Conservation (phyloP, 2,888 invertebrate genomes). For the Congeria kusceri region DNA sequence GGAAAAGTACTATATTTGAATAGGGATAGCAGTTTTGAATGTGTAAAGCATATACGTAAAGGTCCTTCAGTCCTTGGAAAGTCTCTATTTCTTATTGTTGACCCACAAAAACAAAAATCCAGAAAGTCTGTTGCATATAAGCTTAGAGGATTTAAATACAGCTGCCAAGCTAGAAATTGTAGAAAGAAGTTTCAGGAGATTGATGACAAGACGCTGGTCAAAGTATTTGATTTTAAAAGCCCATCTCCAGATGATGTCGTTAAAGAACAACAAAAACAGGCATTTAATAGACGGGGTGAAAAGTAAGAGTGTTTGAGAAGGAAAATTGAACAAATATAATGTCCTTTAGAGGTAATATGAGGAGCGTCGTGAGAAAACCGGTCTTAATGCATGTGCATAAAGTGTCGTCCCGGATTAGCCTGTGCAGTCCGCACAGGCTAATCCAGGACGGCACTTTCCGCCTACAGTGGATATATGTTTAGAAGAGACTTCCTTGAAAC, state of each 20-base stretch:
- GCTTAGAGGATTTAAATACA: constrained; percentile 62
- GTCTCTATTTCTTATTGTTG: constrained; percentile 27
- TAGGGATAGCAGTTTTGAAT: constrained; percentile 7
- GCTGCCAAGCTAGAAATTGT: constrained; percentile 56
- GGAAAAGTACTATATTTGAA: too few relatives aligned
- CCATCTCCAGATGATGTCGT: constrained; percentile 89
- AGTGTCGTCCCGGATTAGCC: too few relatives aligned
- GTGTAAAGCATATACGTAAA: constrained; percentile 17
- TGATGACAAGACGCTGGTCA: constrained; percentile 46
- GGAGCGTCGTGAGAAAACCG: too few relatives aligned
- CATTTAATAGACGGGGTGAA: constrained; percentile 73
- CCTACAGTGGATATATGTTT: too few relatives aligned
- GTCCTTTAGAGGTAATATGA: too few relatives aligned
- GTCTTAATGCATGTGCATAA: too few relatives aligned
- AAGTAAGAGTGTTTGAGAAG: too few relatives aligned
- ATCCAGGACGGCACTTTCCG: too few relatives aligned
- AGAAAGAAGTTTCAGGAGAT: constrained; percentile 8
- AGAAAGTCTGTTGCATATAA: constrained; percentile 26
- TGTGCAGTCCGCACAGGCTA: too few relatives aligned
- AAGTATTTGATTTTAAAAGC: constrained; percentile 87
- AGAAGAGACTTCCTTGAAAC: too few relatives aligned
- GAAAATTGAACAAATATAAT: too few relatives aligned
- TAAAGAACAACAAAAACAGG: constrained; percentile 79
- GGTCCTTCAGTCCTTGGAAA: constrained; percentile 63
- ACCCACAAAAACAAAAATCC: background rate